Evolutionary conservation across 1,140 invertebrate genomes (phyloP).

Genomic region (Nasonia giraulti): DNA sequence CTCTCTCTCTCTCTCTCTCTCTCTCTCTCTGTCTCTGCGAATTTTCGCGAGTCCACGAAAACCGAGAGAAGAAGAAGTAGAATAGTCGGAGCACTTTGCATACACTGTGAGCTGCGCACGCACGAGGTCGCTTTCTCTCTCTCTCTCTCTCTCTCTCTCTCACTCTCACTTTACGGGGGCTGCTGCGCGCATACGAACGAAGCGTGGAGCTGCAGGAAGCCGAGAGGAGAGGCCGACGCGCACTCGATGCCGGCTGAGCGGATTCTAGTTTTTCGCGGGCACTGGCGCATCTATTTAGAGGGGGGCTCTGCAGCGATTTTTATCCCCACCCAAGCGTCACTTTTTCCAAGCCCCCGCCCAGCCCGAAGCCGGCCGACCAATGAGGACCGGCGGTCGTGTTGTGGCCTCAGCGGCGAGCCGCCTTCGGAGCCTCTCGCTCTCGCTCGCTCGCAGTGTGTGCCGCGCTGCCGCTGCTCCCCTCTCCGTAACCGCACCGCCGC

Average conservation of each 20-base stretch:
- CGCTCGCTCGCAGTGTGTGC: neutral
- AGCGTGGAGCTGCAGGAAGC: neutral
- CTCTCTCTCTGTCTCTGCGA: neutral
- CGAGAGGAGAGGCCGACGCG: conserved; percentile 59
- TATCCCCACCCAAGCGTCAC: conserved; percentile 54
- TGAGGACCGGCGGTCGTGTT: conserved; percentile 74
- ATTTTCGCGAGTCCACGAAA: neutral
- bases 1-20: neutral
- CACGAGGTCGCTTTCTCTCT: neutral
- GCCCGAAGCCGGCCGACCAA: conserved; percentile 68
- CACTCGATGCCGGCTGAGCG: conserved; percentile 71
- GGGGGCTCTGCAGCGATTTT: conserved; percentile 58
- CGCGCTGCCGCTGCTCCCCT: neutral
- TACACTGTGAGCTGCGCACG: neutral
- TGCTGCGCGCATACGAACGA: too few species aligned
- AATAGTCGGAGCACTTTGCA: neutral
- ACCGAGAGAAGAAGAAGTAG: neutral
- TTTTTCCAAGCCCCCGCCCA: conserved; percentile 74
- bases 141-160: neutral
- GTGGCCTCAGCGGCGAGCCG: conserved; percentile 74
- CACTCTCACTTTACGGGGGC: neutral
- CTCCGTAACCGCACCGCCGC: conserved; percentile 2
- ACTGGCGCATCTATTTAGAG: conserved; percentile 72
- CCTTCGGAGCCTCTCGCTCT: conserved; percentile 62
- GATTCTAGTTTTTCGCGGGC: conserved; percentile 73